Base-by-base conservation (phyloP, 53 echinoderm and acorn worm genomes). In the Patiria pectinifera region DNA sequence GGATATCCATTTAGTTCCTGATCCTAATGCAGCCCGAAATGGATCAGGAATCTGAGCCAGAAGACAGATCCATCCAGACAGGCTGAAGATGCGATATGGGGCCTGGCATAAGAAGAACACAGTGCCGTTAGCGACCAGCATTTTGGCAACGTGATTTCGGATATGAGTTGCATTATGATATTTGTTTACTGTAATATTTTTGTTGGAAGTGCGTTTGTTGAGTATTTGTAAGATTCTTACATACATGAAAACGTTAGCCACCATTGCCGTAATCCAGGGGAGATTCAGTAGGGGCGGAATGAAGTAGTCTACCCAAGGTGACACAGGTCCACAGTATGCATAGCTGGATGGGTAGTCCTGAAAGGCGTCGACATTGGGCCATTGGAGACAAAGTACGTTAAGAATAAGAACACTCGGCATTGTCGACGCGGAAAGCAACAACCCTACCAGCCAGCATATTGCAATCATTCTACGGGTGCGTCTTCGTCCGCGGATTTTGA, bases 401-500 rank as follows among this genome's bases (percentile, higher is more conserved):
- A 66, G 66, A 66, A 66, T 6, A 0, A 66, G 15, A 66, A 3
- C 0, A 66, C 72, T 9, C 21, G 48, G 49, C 10, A 18, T 3
- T 48, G 83, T 75, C 11, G 83, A 47, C 13, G 72, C 80, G 24
- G 78, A 60, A n/a, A 93, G 62, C 21, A 81, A 23, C 6, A 84
- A 84, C 23, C 94, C 94, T 60, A 91, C 62, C 59, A 94, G 25
- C 25, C 82, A 86, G 77, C 91, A 91, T 75, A 89, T 75, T 11
- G 90, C 53, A 46, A 94, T 85, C 46, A 94, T 83, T 82, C 82
- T 91, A 48, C 61, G 74, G 3, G 94, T 92, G 6, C 92, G 87
- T 11, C 76, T 26, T 22, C 80, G 66, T 19, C 88, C 92, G 72
- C 92, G 92, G 22, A 94, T 84, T 21, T 81, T 78, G 19, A 87